Conservation (phyloP, 2,113 vertebrate species). For the Pipa parva region DNA sequence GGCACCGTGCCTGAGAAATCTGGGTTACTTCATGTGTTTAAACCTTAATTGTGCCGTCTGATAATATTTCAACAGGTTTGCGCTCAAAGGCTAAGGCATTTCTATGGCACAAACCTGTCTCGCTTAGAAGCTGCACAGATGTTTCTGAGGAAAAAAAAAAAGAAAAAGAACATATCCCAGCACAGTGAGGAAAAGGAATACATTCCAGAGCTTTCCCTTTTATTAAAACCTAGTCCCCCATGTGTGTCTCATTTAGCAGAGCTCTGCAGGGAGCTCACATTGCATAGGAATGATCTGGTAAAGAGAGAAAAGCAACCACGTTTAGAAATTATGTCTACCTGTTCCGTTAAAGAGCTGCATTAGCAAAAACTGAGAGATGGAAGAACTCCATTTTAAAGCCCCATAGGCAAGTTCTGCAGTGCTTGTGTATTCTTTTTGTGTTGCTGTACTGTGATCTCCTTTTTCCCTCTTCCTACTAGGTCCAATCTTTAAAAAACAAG, state of each 20-base stretch:
- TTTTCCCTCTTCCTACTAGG: no score
- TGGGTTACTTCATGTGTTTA: constrained; percentile 44
- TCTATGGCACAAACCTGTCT: constrained; percentile 45
- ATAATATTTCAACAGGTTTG: constrained; percentile 37
- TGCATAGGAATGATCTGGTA: constrained; percentile 38
- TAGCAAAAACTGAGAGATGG: background rate
- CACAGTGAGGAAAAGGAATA: constrained; percentile 47
- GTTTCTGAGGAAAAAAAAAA: constrained; percentile 43
- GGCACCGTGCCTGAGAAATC: constrained; percentile 35
- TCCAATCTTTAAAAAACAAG: no score
- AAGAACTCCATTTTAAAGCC: background rate
- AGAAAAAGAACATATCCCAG: constrained; percentile 42
- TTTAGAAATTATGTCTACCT: constrained; percentile 28
- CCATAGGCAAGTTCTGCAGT: background rate
- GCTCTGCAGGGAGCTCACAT: constrained; percentile 38
- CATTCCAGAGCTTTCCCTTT: constrained; percentile 41
- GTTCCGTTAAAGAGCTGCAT: constrained; percentile 16
- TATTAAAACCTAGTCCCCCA: constrained; percentile 47
- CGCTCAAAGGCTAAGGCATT: constrained; percentile 45
- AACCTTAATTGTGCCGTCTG: constrained; percentile 39
- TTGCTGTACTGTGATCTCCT: background rate
- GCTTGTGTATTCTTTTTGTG: background rate
- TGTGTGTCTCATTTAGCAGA: constrained; percentile 47
- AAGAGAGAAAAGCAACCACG: constrained; percentile 8
- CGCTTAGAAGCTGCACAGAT: constrained; percentile 47